These are phyloP conservation scores for Drosophila neocordata DNA, from an alignment of 1,140 invertebrate species.

Conservation along the genomic window DNA sequence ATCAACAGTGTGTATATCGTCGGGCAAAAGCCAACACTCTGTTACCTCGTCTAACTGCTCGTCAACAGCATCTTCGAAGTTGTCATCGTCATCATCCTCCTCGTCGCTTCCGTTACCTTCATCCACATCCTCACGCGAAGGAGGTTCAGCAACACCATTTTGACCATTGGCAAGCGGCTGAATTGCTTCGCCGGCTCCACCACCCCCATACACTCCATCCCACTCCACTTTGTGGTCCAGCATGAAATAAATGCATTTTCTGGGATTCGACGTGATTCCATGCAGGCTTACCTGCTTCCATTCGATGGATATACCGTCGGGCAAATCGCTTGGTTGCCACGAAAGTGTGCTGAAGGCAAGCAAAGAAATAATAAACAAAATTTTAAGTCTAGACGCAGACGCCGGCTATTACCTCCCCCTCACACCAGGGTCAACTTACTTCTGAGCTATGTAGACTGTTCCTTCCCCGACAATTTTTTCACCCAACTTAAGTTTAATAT, in stretches of 20 bases:
- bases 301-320: slow-evolving; percentile 72
- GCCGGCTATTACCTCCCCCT: slow-evolving; percentile 18
- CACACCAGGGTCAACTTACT: slow-evolving; percentile 43
- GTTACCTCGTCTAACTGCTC: slow-evolving; percentile 67
- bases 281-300: slow-evolving; percentile 79
- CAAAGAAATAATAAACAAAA: slow-evolving; percentile 19
- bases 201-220: slow-evolving; percentile 64
- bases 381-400: slow-evolving; percentile 32
- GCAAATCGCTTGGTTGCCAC: slow-evolving; percentile 63
- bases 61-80: slow-evolving; percentile 68
- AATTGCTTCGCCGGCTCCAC: slow-evolving; percentile 18
- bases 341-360: slow-evolving; percentile 54
- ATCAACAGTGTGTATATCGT: slow-evolving; percentile 71
- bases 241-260: slow-evolving; percentile 81
- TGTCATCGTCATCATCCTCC: slow-evolving; percentile 65
- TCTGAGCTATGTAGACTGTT: slow-evolving; percentile 76
- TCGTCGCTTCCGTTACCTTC: slow-evolving; percentile 66
- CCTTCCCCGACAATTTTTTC: slow-evolving; percentile 68
- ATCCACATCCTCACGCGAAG: slow-evolving; percentile 38
- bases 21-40: slow-evolving; percentile 77
- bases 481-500: slow-evolving; percentile 73
- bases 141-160: slow-evolving; percentile 27
- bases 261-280: slow-evolving; percentile 69
- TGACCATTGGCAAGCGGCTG: slow-evolving; percentile 48
- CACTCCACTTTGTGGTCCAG: slow-evolving; percentile 74